These are phyloP conservation scores for Euleptes europaea DNA, from an alignment of 2,113 vertebrate genomes.

Conservation along the genomic window DNA sequence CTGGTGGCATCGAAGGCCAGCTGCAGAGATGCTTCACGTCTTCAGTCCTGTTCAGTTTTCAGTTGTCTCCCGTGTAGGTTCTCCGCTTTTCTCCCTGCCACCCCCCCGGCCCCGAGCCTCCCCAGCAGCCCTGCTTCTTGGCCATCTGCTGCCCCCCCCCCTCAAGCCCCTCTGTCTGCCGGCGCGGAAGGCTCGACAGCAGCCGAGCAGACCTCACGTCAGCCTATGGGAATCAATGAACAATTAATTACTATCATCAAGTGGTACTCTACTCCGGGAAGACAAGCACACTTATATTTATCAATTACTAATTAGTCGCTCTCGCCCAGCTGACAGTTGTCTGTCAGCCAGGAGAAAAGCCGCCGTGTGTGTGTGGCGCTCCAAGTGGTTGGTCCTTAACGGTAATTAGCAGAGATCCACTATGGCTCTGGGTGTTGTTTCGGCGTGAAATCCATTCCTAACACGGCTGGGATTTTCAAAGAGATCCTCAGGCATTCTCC, in stretches of 20 bases:
- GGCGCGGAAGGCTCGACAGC: conserved; percentile 47
- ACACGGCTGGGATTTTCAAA: conserved; percentile 14
- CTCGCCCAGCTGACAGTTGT: conserved; percentile 70
- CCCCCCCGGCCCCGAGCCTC: neutral
- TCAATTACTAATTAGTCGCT: conserved; percentile 69
- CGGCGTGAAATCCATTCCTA: conserved; percentile 13
- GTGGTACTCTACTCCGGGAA: conserved; percentile 52
- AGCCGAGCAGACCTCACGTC: conserved; percentile 56
- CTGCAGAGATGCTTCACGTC: neutral
- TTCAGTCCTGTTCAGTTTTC: neutral
- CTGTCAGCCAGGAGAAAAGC: conserved; percentile 40
- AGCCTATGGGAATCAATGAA: conserved; percentile 72
- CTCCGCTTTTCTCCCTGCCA: neutral
- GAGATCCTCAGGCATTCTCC: conserved; percentile 8
- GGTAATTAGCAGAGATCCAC: conserved; percentile 26
- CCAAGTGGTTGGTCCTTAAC: conserved; percentile 9
- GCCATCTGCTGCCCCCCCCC: conserved; percentile 26
- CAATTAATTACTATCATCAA: conserved; percentile 78
- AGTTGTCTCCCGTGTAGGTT: neutral
- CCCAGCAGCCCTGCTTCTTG: conserved; percentile 29
- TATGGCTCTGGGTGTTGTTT: conserved; percentile 24
- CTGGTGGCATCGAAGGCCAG: neutral
- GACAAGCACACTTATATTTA: conserved; percentile 63
- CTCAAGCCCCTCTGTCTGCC: conserved; percentile 29
- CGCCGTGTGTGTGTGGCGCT: neutral